Evolutionary conservation across 37 sponge, comb jelly and placozoan species (phyloP).

Genomic region (Lycopodina hypogea): DNA sequence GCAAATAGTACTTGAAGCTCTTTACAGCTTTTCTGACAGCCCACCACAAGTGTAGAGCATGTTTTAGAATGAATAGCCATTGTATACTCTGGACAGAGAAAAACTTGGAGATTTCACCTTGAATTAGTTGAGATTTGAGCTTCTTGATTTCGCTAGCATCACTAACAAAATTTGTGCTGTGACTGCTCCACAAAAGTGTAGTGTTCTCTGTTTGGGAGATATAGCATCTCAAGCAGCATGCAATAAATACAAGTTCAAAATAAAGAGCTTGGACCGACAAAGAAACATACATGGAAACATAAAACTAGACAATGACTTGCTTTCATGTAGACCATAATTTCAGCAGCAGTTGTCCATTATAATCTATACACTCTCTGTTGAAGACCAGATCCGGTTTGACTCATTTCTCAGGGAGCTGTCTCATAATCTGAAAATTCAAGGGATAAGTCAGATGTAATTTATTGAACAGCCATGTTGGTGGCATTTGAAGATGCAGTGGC

Average conservation of each 20-base stretch:
- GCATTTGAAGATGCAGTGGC: slow-evolving; percentile 16
- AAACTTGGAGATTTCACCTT: neutral
- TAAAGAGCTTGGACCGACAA: slow-evolving; percentile 33
- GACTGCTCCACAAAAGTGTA: slow-evolving; percentile 16
- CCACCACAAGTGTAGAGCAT: too few relatives aligned
- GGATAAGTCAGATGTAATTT: slow-evolving; percentile 12
- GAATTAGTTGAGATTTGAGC: too few relatives aligned
- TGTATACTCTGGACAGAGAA: neutral
- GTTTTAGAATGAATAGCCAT: too few relatives aligned
- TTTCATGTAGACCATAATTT: slow-evolving; percentile 17
- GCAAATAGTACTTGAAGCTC: too few relatives aligned
- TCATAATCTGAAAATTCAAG: slow-evolving; percentile 5
- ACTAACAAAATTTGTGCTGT: slow-evolving; percentile 41
- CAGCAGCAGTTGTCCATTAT: too few relatives aligned
- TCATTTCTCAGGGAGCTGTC: slow-evolving; percentile 7
- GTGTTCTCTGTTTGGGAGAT: too few relatives aligned
- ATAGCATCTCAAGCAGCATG: slow-evolving; percentile 15
- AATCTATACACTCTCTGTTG: slow-evolving; percentile 18
- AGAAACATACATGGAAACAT: too few relatives aligned
- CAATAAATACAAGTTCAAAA: slow-evolving; percentile 31
- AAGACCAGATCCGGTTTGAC: slow-evolving; percentile 22
- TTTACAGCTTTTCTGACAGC: too few relatives aligned
- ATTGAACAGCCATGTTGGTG: too few relatives aligned
- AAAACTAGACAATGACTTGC: slow-evolving; percentile 12
- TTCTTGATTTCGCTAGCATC: slow-evolving; percentile 32